A percentile compares a stretch with the other conserved stretches of the same genome.
Evolutionary conservation across 2,888 invertebrate genomes (phyloP).

Genomic region (Gortyna flavago): DNA sequence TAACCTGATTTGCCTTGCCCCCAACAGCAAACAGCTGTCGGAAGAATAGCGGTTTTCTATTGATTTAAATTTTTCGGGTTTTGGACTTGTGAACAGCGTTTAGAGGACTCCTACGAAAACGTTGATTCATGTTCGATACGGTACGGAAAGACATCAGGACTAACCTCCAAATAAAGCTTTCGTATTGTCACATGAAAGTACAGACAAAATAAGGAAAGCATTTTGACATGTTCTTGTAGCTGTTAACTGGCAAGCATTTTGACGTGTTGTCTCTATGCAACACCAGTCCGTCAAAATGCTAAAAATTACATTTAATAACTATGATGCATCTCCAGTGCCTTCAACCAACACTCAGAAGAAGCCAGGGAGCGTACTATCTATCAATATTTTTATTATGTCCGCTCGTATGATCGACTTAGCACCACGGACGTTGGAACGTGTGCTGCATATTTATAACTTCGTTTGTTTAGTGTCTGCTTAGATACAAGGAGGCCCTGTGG

Average conservation of each 20-base stretch:
- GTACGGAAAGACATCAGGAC: not conserved
- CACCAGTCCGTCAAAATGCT: not conserved
- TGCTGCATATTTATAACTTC: slow-evolving; percentile 57
- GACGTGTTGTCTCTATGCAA: not conserved
- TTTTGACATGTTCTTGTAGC: not conserved
- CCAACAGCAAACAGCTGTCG: too few species aligned
- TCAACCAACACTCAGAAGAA: not conserved
- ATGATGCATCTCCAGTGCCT: not conserved
- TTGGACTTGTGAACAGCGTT: too few species aligned
- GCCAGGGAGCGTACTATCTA: not conserved
- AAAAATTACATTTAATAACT: not conserved
- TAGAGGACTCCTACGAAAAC: too few species aligned
- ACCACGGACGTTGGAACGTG: slow-evolving; percentile 37
- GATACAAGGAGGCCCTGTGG: slow-evolving; percentile 44
- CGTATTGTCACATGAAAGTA: not conserved
- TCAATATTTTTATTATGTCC: slow-evolving; percentile 37
- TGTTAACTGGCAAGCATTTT: not conserved
- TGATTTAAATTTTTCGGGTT: too few species aligned
- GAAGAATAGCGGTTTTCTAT: too few species aligned
- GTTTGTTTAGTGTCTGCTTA: slow-evolving; percentile 28
- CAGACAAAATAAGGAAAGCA: not conserved
- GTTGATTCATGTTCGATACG: too few species aligned
- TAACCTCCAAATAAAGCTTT: not conserved
- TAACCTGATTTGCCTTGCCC: too few species aligned
- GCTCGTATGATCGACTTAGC: slow-evolving; percentile 44